Percentiles rank a stretch among this genome's conserved stretches.
Conservation (phyloP, 1,140 invertebrate genomes). For the Dinoponera quadriceps region DNA sequence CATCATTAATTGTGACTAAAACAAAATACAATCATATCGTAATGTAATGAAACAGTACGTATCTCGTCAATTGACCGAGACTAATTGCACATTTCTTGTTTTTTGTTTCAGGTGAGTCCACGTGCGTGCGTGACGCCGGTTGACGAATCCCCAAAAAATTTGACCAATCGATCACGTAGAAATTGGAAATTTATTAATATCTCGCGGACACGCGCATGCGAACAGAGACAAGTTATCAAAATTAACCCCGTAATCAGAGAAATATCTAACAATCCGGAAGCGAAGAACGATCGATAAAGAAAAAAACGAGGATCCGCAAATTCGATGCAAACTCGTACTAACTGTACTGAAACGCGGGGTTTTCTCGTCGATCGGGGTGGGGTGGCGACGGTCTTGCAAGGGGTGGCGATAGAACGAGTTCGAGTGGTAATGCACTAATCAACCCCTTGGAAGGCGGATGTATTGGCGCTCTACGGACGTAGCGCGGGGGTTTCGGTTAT, state of each 20-base stretch:
- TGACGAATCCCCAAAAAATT: constrained; percentile 4
- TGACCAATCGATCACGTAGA: neutral
- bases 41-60: neutral
- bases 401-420: constrained; percentile 67
- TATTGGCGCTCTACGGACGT: constrained; percentile 77
- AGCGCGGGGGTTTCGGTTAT: constrained; percentile 80
- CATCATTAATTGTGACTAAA: neutral
- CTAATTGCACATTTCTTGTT: constrained; percentile 52
- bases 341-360: constrained; percentile 61
- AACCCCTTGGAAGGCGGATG: constrained; percentile 80
- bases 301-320: constrained; percentile 56
- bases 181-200: constrained; percentile 68
- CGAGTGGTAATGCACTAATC: constrained; percentile 82
- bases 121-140: neutral
- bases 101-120: constrained; percentile 74
- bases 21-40: neutral
- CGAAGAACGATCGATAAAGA: constrained; percentile 49
- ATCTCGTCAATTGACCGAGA: neutral
- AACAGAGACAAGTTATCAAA: constrained; percentile 71
- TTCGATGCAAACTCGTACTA: constrained; percentile 69
- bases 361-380: constrained; percentile 55
- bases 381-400: constrained; percentile 36
- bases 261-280: constrained; percentile 70
- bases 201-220: neutral
- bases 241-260: constrained; percentile 82